Conservation (phyloP, 1,140 invertebrate species). For the Platyscapa corneri region DNA sequence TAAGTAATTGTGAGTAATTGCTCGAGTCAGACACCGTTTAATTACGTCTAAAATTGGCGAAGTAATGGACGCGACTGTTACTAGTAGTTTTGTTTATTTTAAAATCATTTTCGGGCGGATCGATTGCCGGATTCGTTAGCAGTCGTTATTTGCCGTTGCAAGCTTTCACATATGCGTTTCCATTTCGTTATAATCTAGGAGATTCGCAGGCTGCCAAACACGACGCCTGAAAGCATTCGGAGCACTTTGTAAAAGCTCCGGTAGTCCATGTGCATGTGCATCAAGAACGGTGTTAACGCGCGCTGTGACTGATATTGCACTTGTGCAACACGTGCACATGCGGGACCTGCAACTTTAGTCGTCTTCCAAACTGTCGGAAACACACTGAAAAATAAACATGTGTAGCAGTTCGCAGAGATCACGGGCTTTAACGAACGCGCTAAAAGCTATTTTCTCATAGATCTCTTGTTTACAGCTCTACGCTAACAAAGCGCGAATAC, state of each 20-base stretch:
- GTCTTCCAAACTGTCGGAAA: not conserved
- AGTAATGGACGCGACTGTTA: not conserved
- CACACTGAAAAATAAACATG: not conserved
- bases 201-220: not conserved
- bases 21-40: too few species aligned
- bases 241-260: not conserved
- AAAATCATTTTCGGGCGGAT: not conserved
- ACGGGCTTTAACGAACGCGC: not conserved
- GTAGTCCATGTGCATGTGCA: not conserved
- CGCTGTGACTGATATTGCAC: not conserved
- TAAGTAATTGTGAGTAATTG: not conserved
- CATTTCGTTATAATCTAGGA: not conserved
- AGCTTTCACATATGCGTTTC: not conserved
- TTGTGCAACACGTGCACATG: not conserved
- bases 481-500: too few species aligned
- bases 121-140: not conserved
- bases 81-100: not conserved
- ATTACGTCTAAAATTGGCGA: not conserved
- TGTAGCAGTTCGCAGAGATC: not conserved
- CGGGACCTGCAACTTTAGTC: not conserved
- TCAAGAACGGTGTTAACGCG: not conserved
- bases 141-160: too few species aligned
- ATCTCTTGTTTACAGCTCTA: too few species aligned
- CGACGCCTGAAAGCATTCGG: not conserved
- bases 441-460: not conserved